Percentiles rank a stretch among this genome's conserved stretches.
These are phyloP conservation scores for Ophiodon elongatus DNA, from an alignment of 2,113 vertebrate species.

Conservation along the genomic window DNA sequence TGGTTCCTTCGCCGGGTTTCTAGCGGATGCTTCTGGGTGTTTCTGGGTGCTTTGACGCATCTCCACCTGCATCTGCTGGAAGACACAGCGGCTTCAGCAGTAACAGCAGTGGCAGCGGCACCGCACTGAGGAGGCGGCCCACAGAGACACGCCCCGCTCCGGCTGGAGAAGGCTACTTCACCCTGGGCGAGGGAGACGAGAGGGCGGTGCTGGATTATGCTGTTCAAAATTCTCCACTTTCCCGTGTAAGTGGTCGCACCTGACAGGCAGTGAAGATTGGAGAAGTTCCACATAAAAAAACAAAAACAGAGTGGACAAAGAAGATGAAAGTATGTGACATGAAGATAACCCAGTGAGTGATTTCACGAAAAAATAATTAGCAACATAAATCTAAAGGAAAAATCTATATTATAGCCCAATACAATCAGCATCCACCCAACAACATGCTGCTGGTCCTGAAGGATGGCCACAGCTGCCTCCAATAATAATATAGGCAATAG, in stretches of 20 bases:
- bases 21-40: not conserved
- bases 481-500: not conserved
- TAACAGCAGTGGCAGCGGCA: slow-evolving; percentile 58
- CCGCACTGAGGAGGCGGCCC: slow-evolving; percentile 68
- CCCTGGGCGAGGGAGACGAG: slow-evolving; percentile 10
- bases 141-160: slow-evolving; percentile 72
- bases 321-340: not conserved
- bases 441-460: not conserved
- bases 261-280: not conserved
- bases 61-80: slow-evolving; percentile 63
- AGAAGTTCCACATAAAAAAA: not conserved
- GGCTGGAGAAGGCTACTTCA: slow-evolving; percentile 65
- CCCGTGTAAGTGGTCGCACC: not conserved
- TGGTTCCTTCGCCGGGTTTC: not conserved
- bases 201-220: not conserved
- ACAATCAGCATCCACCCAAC: not conserved
- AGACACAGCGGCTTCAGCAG: slow-evolving; percentile 59
- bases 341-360: not conserved
- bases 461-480: slow-evolving; percentile 8
- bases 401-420: not conserved
- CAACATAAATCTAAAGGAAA: not conserved
- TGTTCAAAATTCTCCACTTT: not conserved
- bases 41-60: slow-evolving; percentile 44
- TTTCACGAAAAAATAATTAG: not conserved
- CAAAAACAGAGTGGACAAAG: not conserved